Conservation (phyloP, 2,113 vertebrate species). For the Drymodes brunneopygia region DNA sequence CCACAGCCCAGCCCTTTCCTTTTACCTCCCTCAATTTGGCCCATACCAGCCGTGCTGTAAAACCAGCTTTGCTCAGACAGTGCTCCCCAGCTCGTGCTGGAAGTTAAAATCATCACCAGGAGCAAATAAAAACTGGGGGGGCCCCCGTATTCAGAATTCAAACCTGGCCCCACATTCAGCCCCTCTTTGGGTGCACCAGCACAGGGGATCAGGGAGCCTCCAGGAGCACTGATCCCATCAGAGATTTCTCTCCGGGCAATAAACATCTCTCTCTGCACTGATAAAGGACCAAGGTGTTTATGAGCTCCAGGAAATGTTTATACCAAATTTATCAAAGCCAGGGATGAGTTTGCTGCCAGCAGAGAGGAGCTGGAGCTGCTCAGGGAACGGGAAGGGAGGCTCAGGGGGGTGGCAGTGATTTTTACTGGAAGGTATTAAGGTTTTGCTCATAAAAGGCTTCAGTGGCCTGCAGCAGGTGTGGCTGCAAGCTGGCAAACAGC, state of each 20-base stretch:
- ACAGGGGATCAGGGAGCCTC: background rate
- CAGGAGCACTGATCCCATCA: background rate
- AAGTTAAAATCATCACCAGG: background rate
- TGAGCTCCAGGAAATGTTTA: conserved; percentile 59
- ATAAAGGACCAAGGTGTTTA: conserved; percentile 68
- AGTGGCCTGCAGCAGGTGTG: conserved; percentile 55
- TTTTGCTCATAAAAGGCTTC: conserved; percentile 45
- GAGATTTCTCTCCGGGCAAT: conserved; percentile 51
- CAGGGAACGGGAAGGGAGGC: background rate
- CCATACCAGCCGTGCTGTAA: conserved; percentile 56
- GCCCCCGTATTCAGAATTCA: background rate
- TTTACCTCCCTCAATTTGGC: conserved; percentile 69
- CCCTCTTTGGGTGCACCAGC: background rate
- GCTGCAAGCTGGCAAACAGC: background rate
- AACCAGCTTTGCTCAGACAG: conserved; percentile 50
- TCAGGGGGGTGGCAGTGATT: background rate
- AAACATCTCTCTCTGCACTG: conserved; percentile 64
- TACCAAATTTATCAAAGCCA: background rate
- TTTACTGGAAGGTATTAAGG: conserved; percentile 38
- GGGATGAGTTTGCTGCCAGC: background rate
- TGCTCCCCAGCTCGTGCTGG: background rate
- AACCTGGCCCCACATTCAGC: background rate
- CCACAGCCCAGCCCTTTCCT: conserved; percentile 29
- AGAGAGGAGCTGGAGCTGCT: background rate
- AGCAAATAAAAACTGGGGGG: background rate